Evolutionary conservation across 2,888 invertebrate genomes (phyloP), one percentile per base, ranked within the genome.

Genomic region (Limnephilus lunatus): DNA sequence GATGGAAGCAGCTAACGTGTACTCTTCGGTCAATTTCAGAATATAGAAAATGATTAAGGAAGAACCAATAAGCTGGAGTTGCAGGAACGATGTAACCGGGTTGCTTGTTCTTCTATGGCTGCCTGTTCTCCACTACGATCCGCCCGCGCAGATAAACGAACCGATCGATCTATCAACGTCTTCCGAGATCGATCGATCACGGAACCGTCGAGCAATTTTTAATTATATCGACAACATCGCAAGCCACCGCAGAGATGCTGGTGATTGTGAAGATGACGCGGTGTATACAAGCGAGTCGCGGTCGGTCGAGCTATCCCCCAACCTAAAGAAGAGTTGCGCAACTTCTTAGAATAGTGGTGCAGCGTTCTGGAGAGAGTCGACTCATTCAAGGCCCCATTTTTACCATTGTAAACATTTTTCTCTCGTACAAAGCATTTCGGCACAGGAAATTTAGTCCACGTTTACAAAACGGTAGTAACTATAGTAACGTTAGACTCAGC

Each of bases 161-260:
- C 15, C 35, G 90, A 81, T 44, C 92, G 81, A 92, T 92, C 90
- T 87, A 90, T 90, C 90, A 90, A 81, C 86, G 92, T 87, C 92
- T 80, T n/a, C 86, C 31, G 85, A 68, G 90, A 82, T 30, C 81
- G 90, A 90, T 82, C 80, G 92, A 89, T 90, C 92, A 82, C 90
- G 82, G 81, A 90, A 25, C 87, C 87, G 90, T 92, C 90, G 90
- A 53, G 90, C 82, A 90, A 90, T 92, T 90, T 90, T 90, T 90
- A 90, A 90, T 90, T 90, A 82, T 82, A 90, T 90, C 48, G 68
- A 35, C 88, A 89, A 25, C 80, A 35, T 80, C 88, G 32, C 44
- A 32, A 53, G 68, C 53, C 44, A 48, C 86, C 53, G 35, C 85
- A 15, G 19, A 53, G 53, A 53, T 53, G 53, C 68, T 68, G 68